phyloP scores from a whole-genome alignment of 1,140 invertebrate species.

The Aphelinus atriplicis region DNA sequence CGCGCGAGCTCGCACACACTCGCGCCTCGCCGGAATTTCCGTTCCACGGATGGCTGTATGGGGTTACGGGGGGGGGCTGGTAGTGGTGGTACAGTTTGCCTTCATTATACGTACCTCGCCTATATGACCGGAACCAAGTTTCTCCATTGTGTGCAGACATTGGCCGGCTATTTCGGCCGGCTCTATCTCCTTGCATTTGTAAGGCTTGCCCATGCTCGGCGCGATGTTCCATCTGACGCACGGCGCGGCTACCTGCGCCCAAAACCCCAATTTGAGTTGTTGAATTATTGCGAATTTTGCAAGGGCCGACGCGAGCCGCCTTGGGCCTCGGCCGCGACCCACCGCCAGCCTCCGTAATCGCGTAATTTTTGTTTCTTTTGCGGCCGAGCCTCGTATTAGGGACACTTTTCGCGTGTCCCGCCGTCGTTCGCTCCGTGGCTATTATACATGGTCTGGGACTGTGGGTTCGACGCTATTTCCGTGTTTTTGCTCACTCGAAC shows the following conservation, averaged over 20 bases:
- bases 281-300: slow-evolving; percentile 4
- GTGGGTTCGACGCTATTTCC: too few species aligned
- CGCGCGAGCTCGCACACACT: background rate
- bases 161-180: slow-evolving; percentile 74
- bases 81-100: background rate
- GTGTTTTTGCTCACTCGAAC: too few species aligned
- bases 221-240: slow-evolving; percentile 72
- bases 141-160: slow-evolving; percentile 75
- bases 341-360: too few species aligned
- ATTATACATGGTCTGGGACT: too few species aligned
- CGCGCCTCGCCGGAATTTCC: background rate
- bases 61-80: too few species aligned
- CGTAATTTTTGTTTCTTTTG: too few species aligned
- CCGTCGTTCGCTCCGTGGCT: too few species aligned
- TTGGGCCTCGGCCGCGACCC: too few species aligned
- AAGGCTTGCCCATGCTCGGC: slow-evolving; percentile 71
- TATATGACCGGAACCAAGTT: slow-evolving; percentile 77
- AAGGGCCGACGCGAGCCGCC: too few species aligned
- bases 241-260: slow-evolving; percentile 67
- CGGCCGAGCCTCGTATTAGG: too few species aligned
- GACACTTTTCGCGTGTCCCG: too few species aligned
- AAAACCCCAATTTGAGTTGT: slow-evolving; percentile 59
- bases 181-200: slow-evolving; percentile 71
- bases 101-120: slow-evolving; percentile 72
- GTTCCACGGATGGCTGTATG: background rate